These are phyloP conservation scores for Entomyzon cyanotis DNA, from an alignment of 2,113 vertebrate genomes.

Conservation along the genomic window DNA sequence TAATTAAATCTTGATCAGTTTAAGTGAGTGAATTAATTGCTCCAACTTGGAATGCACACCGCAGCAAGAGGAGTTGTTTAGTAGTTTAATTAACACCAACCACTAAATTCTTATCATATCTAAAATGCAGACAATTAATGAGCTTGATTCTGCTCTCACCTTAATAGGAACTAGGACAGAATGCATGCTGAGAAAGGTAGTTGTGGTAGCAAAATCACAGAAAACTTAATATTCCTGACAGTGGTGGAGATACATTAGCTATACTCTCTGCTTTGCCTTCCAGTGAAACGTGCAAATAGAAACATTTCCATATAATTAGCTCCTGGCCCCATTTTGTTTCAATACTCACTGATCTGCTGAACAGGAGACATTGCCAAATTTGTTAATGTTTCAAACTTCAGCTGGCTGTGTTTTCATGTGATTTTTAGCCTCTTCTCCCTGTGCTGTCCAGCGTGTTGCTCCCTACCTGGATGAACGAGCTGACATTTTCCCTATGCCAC, in stretches of 20 bases:
- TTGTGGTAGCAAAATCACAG: slow-evolving; percentile 29
- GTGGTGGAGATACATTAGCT: slow-evolving; percentile 55
- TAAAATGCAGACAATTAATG: slow-evolving; percentile 82
- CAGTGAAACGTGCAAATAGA: slow-evolving; percentile 74
- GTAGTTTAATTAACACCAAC: slow-evolving; percentile 82
- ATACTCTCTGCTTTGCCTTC: slow-evolving; percentile 66
- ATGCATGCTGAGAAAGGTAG: slow-evolving; percentile 73
- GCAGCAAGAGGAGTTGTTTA: slow-evolving; percentile 80
- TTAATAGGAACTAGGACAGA: slow-evolving; percentile 77
- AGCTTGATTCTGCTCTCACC: slow-evolving; percentile 82
- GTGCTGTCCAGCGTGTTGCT: not conserved
- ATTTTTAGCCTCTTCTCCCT: not conserved
- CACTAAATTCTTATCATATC: slow-evolving; percentile 82
- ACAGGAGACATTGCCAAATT: slow-evolving; percentile 41
- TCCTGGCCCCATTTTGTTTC: slow-evolving; percentile 70
- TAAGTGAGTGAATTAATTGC: slow-evolving; percentile 96
- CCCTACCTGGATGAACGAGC: not conserved
- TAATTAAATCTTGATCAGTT: slow-evolving; percentile 99
- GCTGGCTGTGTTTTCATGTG: not conserved
- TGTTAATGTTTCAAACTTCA: slow-evolving; percentile 26
- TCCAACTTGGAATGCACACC: slow-evolving; percentile 88
- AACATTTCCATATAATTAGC: slow-evolving; percentile 79
- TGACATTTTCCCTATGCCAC: not conserved
- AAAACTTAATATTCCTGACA: slow-evolving; percentile 78
- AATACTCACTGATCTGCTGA: slow-evolving; percentile 47